A percentile compares a stretch with the other conserved stretches of the same genome.
phyloP scores from a whole-genome alignment of 2,113 vertebrate species.

The Cyanoliseus patagonus region DNA sequence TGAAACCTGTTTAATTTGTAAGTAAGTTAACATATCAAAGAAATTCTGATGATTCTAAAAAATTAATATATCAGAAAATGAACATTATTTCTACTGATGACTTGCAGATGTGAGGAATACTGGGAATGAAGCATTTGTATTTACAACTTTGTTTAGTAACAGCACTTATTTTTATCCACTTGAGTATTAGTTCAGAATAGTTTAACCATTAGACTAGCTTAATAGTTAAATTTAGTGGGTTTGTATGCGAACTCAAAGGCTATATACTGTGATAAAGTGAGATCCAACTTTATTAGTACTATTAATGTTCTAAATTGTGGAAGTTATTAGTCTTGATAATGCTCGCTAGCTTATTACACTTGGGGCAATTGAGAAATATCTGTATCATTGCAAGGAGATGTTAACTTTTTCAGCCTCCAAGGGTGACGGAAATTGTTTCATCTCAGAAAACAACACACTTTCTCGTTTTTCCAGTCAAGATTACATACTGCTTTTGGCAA shows the following conservation, averaged over 20 bases:
- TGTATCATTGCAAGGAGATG: background rate
- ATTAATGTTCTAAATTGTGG: background rate
- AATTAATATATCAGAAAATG: background rate
- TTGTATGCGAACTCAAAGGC: background rate
- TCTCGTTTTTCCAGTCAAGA: background rate
- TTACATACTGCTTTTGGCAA: background rate
- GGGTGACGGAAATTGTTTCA: background rate
- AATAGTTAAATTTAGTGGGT: background rate
- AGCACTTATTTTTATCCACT: background rate
- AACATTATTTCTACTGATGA: background rate
- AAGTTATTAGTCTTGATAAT: background rate
- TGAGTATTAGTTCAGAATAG: background rate
- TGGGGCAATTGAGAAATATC: background rate
- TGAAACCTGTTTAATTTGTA: background rate
- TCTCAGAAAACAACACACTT: background rate
- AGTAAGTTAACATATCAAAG: background rate
- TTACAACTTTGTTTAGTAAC: background rate
- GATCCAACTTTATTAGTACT: background rate
- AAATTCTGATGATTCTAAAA: background rate
- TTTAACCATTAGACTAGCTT: background rate
- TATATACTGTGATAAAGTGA: background rate
- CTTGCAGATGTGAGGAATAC: background rate
- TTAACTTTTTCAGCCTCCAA: background rate
- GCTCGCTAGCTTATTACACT: background rate
- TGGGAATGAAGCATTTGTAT: background rate